Conservation (phyloP, 2,888 invertebrate genomes). For the Ectropis crepuscularia region DNA sequence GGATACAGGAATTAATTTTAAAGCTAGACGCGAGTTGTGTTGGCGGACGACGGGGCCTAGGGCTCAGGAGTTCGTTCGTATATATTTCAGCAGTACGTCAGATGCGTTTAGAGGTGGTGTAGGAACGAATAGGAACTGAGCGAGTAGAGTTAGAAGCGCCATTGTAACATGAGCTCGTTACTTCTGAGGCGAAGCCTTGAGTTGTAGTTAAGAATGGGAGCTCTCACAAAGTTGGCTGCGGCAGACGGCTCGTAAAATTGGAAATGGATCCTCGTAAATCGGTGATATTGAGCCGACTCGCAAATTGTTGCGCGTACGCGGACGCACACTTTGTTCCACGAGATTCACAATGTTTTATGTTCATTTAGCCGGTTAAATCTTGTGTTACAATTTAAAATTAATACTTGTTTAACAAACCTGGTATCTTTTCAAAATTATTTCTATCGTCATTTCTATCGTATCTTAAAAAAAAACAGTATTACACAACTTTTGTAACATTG, state of each 20-base stretch:
- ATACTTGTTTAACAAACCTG: constrained; percentile 1
- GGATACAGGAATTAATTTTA: constrained; percentile 56
- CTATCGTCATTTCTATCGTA: too few relatives aligned
- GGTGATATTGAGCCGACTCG: constrained; percentile 67
- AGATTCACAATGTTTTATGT: constrained; percentile 42
- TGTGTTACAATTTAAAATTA: constrained; percentile 13
- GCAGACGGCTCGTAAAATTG: constrained; percentile 73
- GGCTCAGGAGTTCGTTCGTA: constrained; percentile 49
- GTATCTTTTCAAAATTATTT: background rate
- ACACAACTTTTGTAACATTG: too few relatives aligned
- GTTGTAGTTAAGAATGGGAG: constrained; percentile 49
- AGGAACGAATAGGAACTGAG: constrained; percentile 63
- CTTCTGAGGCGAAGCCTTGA: constrained; percentile 2
- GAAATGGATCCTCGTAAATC: constrained; percentile 77
- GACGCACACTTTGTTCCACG: constrained; percentile 66
- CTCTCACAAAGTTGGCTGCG: constrained; percentile 61
- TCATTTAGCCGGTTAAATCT: constrained; percentile 2
- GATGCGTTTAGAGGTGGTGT: constrained; percentile 58
- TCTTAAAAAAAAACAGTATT: too few relatives aligned
- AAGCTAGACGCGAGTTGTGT: constrained; percentile 55
- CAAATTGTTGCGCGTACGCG: constrained; percentile 73
- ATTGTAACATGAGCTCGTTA: constrained; percentile 48
- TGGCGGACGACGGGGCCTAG: constrained; percentile 57
- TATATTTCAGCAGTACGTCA: constrained; percentile 64
- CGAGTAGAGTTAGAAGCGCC: constrained; percentile 52